Percentiles rank a stretch among this genome's conserved stretches.
phyloP scores from a whole-genome alignment of 2,113 vertebrate species.

The Coturnix japonica region DNA sequence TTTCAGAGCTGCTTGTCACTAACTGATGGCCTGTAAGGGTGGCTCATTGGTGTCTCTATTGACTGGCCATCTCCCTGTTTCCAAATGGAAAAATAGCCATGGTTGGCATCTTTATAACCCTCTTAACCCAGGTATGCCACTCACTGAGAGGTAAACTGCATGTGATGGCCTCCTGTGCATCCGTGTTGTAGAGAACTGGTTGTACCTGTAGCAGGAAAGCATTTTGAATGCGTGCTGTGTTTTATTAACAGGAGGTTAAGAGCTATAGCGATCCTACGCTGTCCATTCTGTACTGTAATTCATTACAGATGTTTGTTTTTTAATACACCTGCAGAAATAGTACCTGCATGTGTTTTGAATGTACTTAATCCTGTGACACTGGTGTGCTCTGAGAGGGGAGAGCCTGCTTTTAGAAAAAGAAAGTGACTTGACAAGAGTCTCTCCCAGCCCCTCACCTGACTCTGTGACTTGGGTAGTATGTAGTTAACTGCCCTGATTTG shows the following conservation, averaged over 20 bases:
- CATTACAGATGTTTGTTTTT: background rate
- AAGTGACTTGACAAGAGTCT: background rate
- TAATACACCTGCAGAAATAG: background rate
- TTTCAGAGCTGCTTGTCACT: background rate
- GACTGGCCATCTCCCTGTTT: background rate
- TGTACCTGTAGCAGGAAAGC: background rate
- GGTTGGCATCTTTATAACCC: background rate
- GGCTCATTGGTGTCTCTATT: too few species aligned
- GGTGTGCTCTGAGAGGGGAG: fast-evolving
- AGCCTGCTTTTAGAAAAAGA: background rate
- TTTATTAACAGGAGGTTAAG: background rate
- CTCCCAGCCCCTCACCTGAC: fast-evolving
- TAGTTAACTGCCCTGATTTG: background rate
- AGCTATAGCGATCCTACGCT: background rate
- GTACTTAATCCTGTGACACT: background rate
- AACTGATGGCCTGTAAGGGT: background rate
- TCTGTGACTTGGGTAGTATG: background rate
- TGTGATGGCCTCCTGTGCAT: background rate
- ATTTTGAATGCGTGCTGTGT: background rate
- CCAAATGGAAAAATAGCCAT: background rate
- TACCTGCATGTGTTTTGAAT: background rate
- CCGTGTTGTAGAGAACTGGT: background rate
- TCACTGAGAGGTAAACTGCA: background rate
- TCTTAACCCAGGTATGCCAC: background rate
- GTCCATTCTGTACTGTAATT: background rate